Evolutionary conservation across 2,113 vertebrate species (phyloP), one percentile per base, ranked within the genome.

Genomic region (Oriolus oriolus): DNA sequence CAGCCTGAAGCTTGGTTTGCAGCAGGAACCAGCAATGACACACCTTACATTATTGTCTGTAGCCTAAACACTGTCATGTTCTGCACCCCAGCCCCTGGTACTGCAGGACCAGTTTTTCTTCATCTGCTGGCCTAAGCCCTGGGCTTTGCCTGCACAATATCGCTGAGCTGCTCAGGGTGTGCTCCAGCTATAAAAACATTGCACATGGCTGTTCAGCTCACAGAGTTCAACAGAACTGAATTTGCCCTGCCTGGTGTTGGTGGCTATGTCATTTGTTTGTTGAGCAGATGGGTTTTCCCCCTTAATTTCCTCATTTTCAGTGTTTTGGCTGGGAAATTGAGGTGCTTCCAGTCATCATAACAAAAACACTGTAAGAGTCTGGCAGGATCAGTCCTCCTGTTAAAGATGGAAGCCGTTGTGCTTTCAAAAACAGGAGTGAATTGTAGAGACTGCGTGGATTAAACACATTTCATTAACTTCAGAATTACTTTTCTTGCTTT

Each of bases 121-220:
- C 39, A 33, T 91, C 53, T 87, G 70, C 64, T 74, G 74, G n/a
- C 88, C 63, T 85, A 69, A 82, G 64, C 80, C 65, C 52, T 76
- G 66, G 41, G 73, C 65, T 88, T 84, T 93, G 74, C 59, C 70
- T 90, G 69, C 33, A 31, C 73, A 68, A 49, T 78, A 93, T 84
- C 95, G 59, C 80, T 83, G 65, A 94, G 61, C 83, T 91, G 70
- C 44, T 89, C 4, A 6, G 49, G 63, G 49, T 77, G 70, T 73
- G 64, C 57, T 89, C 45, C 73, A 96, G 78, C 57, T 95, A 97
- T 84, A 30, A 97, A 97, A 97, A 94, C 88, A 94, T 49, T 71
- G 52, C 30, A 37, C 12, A 1, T 84, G 59, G 30, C 63, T 84
- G 70, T 82, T 68, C 45, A 75, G 59, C 63, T 63, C 20, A 31